Conservation (phyloP, 2,113 vertebrate genomes). For the Lagopus leucura region DNA sequence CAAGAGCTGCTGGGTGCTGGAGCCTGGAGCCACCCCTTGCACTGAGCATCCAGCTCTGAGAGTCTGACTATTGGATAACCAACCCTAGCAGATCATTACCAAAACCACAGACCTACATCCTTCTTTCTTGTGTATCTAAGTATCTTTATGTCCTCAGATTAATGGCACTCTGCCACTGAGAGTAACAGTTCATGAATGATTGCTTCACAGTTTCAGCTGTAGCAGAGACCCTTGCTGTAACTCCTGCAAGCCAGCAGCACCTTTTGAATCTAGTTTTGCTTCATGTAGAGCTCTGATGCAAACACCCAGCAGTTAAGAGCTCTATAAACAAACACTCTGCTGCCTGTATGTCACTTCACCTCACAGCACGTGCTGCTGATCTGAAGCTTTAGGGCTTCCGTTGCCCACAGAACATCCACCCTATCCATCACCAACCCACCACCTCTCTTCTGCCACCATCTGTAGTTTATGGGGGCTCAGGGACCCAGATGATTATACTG, state of each 20-base stretch:
- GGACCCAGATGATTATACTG: not conserved
- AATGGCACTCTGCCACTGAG: not conserved
- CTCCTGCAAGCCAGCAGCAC: not conserved
- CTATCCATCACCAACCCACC: not conserved
- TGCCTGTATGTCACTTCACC: not conserved
- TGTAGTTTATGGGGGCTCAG: not conserved
- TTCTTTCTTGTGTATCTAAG: not conserved
- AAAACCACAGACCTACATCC: not conserved
- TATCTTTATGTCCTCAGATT: not conserved
- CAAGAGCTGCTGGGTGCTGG: not conserved
- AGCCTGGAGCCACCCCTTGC: not conserved
- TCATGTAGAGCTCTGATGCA: slow-evolving; percentile 21
- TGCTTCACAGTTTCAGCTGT: not conserved
- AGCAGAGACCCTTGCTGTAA: slow-evolving; percentile 14
- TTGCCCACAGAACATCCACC: not conserved
- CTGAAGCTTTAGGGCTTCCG: not conserved
- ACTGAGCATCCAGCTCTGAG: not conserved
- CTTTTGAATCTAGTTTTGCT: not conserved
- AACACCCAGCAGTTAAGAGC: slow-evolving; percentile 26
- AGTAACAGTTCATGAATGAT: not conserved
- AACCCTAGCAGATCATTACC: not conserved
- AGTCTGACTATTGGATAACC: not conserved
- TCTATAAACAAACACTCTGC: slow-evolving; percentile 17
- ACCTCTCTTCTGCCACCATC: not conserved
- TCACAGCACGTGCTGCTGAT: not conserved